Evolutionary conservation across 1,140 invertebrate species (phyloP), one percentile per base, ranked within the genome.

Genomic region (Acyrthosiphon pisum): DNA sequence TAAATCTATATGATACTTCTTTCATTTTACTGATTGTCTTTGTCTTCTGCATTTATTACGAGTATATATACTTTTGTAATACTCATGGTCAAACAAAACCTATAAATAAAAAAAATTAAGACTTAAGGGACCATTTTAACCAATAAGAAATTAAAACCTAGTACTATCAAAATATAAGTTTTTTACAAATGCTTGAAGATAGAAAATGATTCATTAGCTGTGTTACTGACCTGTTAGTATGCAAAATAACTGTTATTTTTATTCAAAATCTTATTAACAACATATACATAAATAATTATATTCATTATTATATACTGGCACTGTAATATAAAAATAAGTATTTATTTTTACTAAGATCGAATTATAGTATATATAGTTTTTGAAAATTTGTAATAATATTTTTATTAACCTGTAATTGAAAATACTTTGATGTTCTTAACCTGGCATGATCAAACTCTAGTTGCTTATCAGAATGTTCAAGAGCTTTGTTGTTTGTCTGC

Each of bases 371-470:
- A 14, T 60, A 30, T 60, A 30, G 4, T 30, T 30, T 60, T 60
- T 30, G 30, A 60, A 60, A 30, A 30, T 4, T 14, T 9, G 30
- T 30, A 60, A 3, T 60, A 60, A 3, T 60, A 60, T 60, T 14
- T 60, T 68, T 37, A 37, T 68, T 68, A 6, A 68, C 18, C 6
- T n/a, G 30, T n/a, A 68, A 48, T n/a, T 50, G 3, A 88, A 48
- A 53, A 9, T 18, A 89, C 46, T 6, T n/a, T n/a, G 37, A 83
- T 35, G 46, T 11, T 26, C 6, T 30, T 84, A 95, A 97, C 97
- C 97, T 97, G 89, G 97, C 98, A 93, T 96, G 96, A 95, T 99
- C 98, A 96, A 96, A 99, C 94, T 99, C 98, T 56, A 99, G 95
- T 76, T 99, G 95, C 93, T 96, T 96, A 94, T 99, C 97, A 94